Percentiles rank a stretch among this genome's conserved stretches.
Evolutionary conservation across 2,113 vertebrate species (phyloP).

Genomic region (Albula goreensis): DNA sequence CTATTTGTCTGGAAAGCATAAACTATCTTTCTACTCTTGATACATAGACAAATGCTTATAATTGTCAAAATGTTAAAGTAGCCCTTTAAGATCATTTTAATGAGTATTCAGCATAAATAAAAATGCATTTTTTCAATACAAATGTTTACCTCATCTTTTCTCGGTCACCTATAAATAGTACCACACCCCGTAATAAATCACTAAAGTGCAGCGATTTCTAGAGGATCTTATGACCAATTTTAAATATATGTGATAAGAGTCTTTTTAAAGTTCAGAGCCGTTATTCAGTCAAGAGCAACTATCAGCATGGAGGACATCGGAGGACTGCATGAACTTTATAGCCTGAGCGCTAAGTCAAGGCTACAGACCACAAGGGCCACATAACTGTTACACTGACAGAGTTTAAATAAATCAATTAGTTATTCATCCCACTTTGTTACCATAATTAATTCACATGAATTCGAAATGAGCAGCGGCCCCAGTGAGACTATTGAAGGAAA

Average conservation of each 20-base stretch:
- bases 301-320: neutral
- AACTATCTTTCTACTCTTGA: too few species aligned
- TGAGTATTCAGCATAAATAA: too few species aligned
- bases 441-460: constrained; percentile 1
- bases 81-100: too few species aligned
- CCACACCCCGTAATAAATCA: neutral
- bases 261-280: constrained; percentile 2
- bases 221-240: neutral
- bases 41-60: too few species aligned
- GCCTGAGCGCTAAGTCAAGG: neutral
- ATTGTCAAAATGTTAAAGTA: too few species aligned
- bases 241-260: neutral
- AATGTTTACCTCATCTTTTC: too few species aligned
- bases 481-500: too few species aligned
- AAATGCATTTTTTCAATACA: too few species aligned
- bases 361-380: constrained; percentile 13
- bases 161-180: too few species aligned
- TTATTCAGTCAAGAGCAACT: constrained; percentile 2
- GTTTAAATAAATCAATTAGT: constrained; percentile 27
- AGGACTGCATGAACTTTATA: neutral
- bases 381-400: constrained; percentile 8
- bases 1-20: too few species aligned
- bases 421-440: constrained; percentile 28
- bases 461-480: neutral
- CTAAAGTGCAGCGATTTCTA: neutral